A percentile compares a stretch with the other conserved stretches of the same genome.
Conservation (phyloP, 2,113 vertebrate genomes). For the Pygoscelis adeliae region DNA sequence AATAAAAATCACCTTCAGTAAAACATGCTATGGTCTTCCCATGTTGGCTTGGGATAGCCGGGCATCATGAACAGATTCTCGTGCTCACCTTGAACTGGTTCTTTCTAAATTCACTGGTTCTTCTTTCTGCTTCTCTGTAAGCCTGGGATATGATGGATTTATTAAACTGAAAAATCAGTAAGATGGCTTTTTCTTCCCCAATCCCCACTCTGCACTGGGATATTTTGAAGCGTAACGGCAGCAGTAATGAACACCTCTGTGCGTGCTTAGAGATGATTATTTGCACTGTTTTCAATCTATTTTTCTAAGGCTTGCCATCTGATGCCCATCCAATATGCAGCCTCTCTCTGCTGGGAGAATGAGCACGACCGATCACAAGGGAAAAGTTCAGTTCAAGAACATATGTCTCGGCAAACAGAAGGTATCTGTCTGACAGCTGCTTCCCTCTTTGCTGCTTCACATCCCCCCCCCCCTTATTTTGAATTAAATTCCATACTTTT, state of each 20-base stretch:
- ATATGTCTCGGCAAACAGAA: conserved; percentile 27
- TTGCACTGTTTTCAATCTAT: not conserved
- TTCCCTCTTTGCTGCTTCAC: not conserved
- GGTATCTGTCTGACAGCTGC: not conserved
- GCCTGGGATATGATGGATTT: not conserved
- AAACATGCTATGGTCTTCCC: not conserved
- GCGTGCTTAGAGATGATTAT: not conserved
- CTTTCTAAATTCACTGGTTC: not conserved
- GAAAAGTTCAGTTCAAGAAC: conserved; percentile 10
- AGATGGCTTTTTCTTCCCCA: not conserved
- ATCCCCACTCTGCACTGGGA: not conserved
- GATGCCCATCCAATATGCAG: conserved; percentile 1
- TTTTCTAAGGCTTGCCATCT: conserved; percentile 41
- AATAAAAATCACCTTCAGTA: not conserved
- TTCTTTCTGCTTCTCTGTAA: not conserved
- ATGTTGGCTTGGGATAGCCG: not conserved
- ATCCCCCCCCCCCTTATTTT: not conserved
- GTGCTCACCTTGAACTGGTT: not conserved
- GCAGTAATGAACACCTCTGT: not conserved
- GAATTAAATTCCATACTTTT: not conserved
- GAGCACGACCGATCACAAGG: conserved; percentile 9
- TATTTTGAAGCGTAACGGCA: not conserved
- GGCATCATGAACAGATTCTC: not conserved
- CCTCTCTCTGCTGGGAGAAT: not conserved
- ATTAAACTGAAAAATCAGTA: not conserved